Conservation (phyloP, 2,113 vertebrate genomes). For the Cairina moschata region DNA sequence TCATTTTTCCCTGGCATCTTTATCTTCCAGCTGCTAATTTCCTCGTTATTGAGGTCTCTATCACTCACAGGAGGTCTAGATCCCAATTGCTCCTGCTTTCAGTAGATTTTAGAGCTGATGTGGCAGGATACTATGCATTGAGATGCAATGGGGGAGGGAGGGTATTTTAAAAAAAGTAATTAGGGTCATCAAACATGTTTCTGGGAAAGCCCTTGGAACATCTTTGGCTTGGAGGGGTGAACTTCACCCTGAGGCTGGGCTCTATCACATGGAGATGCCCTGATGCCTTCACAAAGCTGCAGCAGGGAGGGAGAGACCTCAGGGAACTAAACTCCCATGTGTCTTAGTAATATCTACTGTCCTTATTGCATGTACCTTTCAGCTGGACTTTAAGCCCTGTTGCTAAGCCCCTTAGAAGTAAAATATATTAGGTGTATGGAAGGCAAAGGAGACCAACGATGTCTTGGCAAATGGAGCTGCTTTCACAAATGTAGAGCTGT, state of each 20-base stretch:
- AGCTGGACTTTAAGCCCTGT: neutral
- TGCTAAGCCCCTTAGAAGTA: neutral
- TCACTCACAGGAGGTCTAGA: neutral
- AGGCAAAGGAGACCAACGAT: neutral
- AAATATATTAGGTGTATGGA: neutral
- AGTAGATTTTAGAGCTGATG: neutral
- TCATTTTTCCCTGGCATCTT: neutral
- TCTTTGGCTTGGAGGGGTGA: neutral
- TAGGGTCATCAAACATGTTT: neutral
- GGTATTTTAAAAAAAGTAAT: neutral
- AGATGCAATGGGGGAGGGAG: neutral
- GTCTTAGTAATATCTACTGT: neutral
- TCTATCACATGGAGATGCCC: accelerated
- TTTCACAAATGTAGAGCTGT: neutral
- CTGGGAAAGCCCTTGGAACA: accelerated
- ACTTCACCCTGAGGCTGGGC: neutral
- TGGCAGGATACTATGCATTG: neutral
- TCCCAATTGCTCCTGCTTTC: neutral
- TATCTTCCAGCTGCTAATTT: neutral
- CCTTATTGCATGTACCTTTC: neutral
- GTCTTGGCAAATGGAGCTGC: neutral
- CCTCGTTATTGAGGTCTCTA: neutral
- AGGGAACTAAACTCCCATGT: neutral
- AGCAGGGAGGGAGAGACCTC: neutral
- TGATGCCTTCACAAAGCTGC: neutral